Evolutionary conservation across 1,140 invertebrate species (phyloP).

Genomic region (Manduca sexta): DNA sequence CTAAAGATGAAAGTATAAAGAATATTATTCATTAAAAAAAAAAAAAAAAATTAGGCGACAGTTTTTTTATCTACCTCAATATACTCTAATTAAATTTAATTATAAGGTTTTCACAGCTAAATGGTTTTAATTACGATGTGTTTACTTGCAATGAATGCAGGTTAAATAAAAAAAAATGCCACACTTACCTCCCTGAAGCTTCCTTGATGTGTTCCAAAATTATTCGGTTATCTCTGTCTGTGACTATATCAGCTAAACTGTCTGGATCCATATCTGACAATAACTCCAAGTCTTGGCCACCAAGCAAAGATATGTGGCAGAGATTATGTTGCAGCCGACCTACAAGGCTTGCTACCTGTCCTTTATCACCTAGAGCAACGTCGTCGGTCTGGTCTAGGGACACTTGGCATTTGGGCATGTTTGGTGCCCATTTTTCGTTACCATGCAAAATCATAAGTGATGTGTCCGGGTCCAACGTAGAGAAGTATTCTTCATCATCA

Average conservation of each 20-base stretch:
- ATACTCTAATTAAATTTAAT: too few species aligned
- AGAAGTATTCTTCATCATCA: slow-evolving; percentile 91
- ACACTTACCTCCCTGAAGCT: slow-evolving; percentile 83
- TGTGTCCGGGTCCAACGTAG: slow-evolving; percentile 86
- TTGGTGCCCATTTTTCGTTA: slow-evolving; percentile 81
- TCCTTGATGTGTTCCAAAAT: slow-evolving; percentile 89
- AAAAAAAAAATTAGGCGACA: too few species aligned
- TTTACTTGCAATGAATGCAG: too few species aligned
- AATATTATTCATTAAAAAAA: too few species aligned
- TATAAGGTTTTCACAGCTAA: too few species aligned
- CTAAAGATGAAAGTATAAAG: too few species aligned
- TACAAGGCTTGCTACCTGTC: slow-evolving; percentile 77
- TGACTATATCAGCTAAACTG: slow-evolving; percentile 83
- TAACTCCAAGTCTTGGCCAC: slow-evolving; percentile 84
- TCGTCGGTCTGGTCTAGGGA: slow-evolving; percentile 82
- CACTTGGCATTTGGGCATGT: slow-evolving; percentile 73
- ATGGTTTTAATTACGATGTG: too few species aligned
- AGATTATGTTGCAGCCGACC: slow-evolving; percentile 84
- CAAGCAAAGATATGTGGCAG: slow-evolving; percentile 86
- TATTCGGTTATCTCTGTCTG: slow-evolving; percentile 81
- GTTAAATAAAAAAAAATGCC: too few species aligned
- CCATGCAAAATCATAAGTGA: slow-evolving; percentile 85
- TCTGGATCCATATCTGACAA: slow-evolving; percentile 90
- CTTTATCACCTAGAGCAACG: slow-evolving; percentile 71
- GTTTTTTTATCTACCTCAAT: too few species aligned